A percentile compares a stretch with the other conserved stretches of the same genome.
These are phyloP conservation scores for Clamator glandarius DNA, from an alignment of 2,797 vertebrate species.

Conservation along the genomic window DNA sequence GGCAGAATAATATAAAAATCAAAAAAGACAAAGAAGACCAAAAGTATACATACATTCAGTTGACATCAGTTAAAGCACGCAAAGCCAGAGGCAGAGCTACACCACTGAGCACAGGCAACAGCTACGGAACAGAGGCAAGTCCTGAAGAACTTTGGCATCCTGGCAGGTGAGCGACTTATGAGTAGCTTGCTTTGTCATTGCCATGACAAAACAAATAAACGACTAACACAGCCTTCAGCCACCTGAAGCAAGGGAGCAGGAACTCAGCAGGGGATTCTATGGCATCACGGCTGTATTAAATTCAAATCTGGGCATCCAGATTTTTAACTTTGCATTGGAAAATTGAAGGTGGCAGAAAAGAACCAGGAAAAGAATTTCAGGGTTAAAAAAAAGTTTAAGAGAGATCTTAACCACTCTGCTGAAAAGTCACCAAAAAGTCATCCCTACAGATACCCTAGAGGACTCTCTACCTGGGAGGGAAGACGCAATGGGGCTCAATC, in stretches of 20 bases:
- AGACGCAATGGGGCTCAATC: neutral
- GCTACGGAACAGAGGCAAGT: neutral
- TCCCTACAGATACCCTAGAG: neutral
- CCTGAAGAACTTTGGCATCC: neutral
- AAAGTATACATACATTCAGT: neutral
- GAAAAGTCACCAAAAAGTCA: neutral
- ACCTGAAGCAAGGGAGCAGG: neutral
- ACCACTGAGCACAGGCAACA: neutral
- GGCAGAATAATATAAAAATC: neutral
- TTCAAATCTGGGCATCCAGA: neutral
- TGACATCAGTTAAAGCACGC: neutral
- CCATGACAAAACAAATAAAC: neutral
- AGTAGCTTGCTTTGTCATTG: neutral
- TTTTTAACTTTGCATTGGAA: neutral
- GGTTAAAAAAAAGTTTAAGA: neutral
- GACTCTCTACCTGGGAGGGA: neutral
- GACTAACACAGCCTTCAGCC: neutral
- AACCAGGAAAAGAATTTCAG: neutral
- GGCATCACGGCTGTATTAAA: neutral
- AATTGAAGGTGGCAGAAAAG: neutral
- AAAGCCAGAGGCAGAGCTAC: neutral
- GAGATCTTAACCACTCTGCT: neutral
- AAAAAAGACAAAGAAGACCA: neutral
- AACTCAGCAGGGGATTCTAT: neutral
- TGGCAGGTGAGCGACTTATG: neutral